These are phyloP conservation scores for Clangula hyemalis DNA, from an alignment of 2,797 vertebrate genomes.

Conservation along the genomic window DNA sequence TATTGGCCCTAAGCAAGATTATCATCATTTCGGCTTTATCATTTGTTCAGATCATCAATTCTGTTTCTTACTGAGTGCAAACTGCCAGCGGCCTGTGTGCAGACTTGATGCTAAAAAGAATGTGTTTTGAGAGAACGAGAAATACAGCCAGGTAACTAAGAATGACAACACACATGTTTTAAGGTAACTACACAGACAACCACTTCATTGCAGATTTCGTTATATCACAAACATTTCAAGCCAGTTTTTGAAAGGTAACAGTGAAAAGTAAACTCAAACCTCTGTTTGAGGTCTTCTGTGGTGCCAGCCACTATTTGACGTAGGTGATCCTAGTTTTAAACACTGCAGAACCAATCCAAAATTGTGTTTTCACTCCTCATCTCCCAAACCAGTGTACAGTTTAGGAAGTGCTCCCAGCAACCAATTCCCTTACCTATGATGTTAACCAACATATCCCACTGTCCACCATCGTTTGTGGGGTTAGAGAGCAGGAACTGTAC, in stretches of 20 bases:
- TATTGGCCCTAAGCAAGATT: background rate
- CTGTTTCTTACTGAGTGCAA: background rate
- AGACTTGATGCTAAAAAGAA: background rate
- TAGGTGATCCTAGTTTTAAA: background rate
- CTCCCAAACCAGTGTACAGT: background rate
- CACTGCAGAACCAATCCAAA: background rate
- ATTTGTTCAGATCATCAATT: background rate
- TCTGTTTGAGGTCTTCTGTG: background rate
- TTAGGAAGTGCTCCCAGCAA: background rate
- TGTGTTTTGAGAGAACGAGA: background rate
- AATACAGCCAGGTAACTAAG: background rate
- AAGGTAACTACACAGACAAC: background rate
- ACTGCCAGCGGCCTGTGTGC: background rate
- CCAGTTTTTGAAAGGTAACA: background rate
- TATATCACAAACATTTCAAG: background rate
- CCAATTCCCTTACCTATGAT: constrained; percentile 86
- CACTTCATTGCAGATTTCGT: background rate
- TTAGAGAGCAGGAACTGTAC: constrained; percentile 93
- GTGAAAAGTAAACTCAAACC: background rate
- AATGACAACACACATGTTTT: no score
- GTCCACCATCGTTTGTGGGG: constrained; percentile 95
- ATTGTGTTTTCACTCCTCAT: background rate
- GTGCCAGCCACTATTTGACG: background rate
- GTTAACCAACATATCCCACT: constrained; percentile 99
- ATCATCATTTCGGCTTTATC: background rate